These are phyloP conservation scores for Carcinoscorpius rotundicauda DNA, from an alignment of 1,140 invertebrate species.

Conservation along the genomic window DNA sequence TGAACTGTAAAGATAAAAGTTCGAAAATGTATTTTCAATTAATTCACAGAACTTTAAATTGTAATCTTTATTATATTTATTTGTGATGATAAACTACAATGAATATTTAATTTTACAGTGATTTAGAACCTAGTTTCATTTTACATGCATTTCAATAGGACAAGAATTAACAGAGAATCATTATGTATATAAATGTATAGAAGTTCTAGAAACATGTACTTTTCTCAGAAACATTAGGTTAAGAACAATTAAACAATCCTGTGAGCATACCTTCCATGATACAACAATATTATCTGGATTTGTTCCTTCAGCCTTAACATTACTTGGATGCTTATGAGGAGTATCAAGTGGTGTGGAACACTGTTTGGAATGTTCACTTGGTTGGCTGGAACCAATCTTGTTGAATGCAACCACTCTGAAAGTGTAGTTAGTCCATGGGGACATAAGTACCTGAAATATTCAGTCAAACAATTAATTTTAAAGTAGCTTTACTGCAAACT, in stretches of 20 bases:
- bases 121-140: too few species aligned
- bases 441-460: slow-evolving; percentile 44
- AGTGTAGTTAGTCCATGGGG: slow-evolving; percentile 90
- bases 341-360: slow-evolving; percentile 78
- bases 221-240: too few species aligned
- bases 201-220: too few species aligned
- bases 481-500: neutral
- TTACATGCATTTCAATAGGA: too few species aligned
- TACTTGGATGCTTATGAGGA: slow-evolving; percentile 86
- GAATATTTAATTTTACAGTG: too few species aligned
- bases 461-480: neutral
- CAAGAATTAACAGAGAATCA: too few species aligned
- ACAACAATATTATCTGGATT: slow-evolving; percentile 82
- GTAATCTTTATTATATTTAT: too few species aligned
- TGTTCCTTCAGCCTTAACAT: slow-evolving; percentile 78
- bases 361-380: slow-evolving; percentile 58
- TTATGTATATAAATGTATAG: too few species aligned
- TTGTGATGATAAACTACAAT: too few species aligned
- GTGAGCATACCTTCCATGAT: slow-evolving; percentile 54
- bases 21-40: too few species aligned
- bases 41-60: too few species aligned
- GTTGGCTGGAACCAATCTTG: slow-evolving; percentile 76
- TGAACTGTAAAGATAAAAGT: too few species aligned
- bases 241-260: neutral
- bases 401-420: slow-evolving; percentile 87